Conservation (phyloP, 2,113 vertebrate species). For the Leiothrix lutea region DNA sequence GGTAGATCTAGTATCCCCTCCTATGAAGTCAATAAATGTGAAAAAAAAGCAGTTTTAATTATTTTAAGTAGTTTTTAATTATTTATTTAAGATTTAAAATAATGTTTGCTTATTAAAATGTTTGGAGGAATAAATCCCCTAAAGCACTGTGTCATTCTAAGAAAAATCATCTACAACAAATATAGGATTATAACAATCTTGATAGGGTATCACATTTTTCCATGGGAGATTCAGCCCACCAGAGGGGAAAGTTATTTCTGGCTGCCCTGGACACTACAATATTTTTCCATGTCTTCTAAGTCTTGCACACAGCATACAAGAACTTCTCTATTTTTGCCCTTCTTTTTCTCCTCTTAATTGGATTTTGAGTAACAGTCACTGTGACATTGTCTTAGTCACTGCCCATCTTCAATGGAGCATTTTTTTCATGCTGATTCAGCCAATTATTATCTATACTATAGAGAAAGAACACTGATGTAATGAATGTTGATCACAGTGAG, state of each 20-base stretch:
- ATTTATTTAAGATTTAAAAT: neutral
- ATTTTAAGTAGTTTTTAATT: neutral
- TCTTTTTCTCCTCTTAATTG: neutral
- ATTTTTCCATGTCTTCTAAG: neutral
- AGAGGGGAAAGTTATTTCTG: neutral
- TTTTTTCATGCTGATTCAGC: neutral
- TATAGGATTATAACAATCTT: neutral
- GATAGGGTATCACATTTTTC: neutral
- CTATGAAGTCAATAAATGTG: neutral
- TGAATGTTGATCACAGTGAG: neutral
- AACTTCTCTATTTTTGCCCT: neutral
- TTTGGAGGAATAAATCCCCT: neutral
- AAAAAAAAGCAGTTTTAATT: neutral
- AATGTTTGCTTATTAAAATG: neutral
- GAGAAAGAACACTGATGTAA: neutral
- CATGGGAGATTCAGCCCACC: neutral
- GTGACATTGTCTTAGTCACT: neutral
- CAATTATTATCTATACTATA: neutral
- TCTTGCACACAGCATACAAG: neutral
- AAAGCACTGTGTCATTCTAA: neutral
- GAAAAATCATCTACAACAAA: neutral
- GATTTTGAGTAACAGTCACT: neutral
- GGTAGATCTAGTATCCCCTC: neutral
- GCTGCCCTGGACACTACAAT: neutral
- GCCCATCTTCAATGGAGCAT: neutral